These are phyloP conservation scores for Axis porcinus DNA, from an alignment of 2,113 vertebrate species.

Conservation along the genomic window DNA sequence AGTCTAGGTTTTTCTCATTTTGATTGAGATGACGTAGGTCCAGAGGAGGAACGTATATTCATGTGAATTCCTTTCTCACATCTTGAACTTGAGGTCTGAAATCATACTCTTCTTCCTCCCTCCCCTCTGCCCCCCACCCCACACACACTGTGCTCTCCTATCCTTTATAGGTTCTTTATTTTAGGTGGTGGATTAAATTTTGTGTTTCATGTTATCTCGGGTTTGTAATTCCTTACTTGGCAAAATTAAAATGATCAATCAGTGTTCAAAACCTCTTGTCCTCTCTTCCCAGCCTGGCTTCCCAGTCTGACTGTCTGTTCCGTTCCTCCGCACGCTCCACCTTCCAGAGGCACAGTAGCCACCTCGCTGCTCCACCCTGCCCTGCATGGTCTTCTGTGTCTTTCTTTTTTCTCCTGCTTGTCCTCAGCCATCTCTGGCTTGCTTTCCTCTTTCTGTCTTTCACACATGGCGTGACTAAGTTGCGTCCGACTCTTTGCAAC, in stretches of 20 bases:
- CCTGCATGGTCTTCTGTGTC: background rate
- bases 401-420: background rate
- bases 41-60: background rate
- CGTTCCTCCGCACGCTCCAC: background rate
- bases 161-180: background rate
- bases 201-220: background rate
- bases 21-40: background rate
- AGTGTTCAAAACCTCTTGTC: background rate
- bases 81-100: background rate
- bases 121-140: background rate
- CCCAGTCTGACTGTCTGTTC: background rate
- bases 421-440: background rate
- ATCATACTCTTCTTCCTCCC: background rate
- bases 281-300: background rate
- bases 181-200: background rate
- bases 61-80: background rate
- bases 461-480: background rate
- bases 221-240: background rate
- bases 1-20: background rate
- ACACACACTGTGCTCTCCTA: background rate
- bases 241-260: background rate
- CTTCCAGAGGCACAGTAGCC: background rate
- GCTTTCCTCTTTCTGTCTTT: background rate
- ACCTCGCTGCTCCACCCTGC: background rate
- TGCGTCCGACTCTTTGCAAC: accelerated